phyloP scores from a whole-genome alignment of 2,797 vertebrate species.

The Philypnodon macrostomus region DNA sequence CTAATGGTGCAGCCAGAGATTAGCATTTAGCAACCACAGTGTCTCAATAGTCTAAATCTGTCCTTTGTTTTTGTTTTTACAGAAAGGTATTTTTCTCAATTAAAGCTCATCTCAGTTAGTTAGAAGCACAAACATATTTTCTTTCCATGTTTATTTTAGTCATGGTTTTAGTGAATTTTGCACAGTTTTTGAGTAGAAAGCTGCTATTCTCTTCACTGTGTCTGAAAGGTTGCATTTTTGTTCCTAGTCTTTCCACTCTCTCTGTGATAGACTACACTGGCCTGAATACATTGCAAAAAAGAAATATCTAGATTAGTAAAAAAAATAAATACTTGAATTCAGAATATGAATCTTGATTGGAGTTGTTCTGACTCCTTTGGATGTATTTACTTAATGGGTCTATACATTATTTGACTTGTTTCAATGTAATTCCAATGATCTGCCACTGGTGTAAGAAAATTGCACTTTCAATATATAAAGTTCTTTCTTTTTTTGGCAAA shows the following conservation, averaged over 20 bases:
- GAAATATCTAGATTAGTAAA: no score
- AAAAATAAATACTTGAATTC: no score
- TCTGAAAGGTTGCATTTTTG: constrained; percentile 27
- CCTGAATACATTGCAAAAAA: constrained; percentile 40
- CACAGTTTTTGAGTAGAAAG: constrained; percentile 73
- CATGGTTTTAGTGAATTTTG: constrained; percentile 60
- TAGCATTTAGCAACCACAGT: constrained; percentile 51
- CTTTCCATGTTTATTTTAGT: constrained; percentile 37
- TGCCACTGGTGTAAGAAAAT: no score
- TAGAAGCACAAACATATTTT: constrained; percentile 83
- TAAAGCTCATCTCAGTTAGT: constrained; percentile 31
- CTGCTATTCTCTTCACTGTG: constrained; percentile 80
- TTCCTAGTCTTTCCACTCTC: constrained; percentile 39
- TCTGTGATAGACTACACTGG: constrained; percentile 60
- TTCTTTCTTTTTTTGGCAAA: no score
- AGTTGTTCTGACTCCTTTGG: no score
- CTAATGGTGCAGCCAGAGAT: constrained; percentile 28
- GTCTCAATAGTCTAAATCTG: constrained; percentile 42
- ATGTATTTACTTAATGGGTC: no score
- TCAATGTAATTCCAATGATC: no score
- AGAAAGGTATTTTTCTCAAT: neutral
- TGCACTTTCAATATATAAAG: no score
- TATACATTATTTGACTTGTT: no score
- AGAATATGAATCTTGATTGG: no score
- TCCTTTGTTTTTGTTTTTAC: constrained; percentile 23